A percentile compares a stretch with the other conserved stretches of the same genome.
These are phyloP conservation scores for Sturnus vulgaris DNA, from an alignment of 2,113 vertebrate genomes.

Conservation along the genomic window DNA sequence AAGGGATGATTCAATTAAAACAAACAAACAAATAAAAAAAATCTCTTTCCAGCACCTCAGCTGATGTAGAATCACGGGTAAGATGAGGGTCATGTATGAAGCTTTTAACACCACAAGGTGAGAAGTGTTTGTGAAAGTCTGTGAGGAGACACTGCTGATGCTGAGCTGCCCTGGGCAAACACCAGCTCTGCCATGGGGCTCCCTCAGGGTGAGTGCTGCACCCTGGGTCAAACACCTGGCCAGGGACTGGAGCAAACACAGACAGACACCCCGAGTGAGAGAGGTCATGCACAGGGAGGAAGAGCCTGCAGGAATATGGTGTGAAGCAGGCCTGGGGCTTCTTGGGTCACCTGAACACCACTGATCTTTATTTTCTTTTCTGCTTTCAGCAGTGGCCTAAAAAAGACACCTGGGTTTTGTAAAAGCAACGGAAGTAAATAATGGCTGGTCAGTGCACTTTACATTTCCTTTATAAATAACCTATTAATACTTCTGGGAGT, in stretches of 20 bases:
- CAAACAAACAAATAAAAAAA: not conserved
- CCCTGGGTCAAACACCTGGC: accelerated
- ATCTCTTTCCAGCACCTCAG: not conserved
- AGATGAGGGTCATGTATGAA: not conserved
- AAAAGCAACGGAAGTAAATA: not conserved
- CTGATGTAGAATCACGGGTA: not conserved
- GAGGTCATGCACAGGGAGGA: accelerated
- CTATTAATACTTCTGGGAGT: not conserved
- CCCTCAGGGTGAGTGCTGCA: accelerated
- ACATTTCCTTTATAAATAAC: slow-evolving; percentile 8
- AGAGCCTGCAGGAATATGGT: not conserved
- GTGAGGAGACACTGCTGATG: not conserved
- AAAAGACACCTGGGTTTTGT: not conserved
- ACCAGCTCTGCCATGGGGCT: accelerated
- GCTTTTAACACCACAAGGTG: not conserved
- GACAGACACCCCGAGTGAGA: accelerated
- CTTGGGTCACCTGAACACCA: not conserved
- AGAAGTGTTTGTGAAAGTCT: not conserved
- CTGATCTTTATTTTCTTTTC: not conserved
- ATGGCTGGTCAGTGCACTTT: not conserved
- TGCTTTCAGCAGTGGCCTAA: not conserved
- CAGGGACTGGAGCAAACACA: accelerated
- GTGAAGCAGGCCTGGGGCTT: not conserved
- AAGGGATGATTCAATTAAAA: accelerated
- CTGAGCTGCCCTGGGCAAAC: not conserved